Conservation (phyloP, 2,888 invertebrate genomes). For the Aspidiotus destructor region DNA sequence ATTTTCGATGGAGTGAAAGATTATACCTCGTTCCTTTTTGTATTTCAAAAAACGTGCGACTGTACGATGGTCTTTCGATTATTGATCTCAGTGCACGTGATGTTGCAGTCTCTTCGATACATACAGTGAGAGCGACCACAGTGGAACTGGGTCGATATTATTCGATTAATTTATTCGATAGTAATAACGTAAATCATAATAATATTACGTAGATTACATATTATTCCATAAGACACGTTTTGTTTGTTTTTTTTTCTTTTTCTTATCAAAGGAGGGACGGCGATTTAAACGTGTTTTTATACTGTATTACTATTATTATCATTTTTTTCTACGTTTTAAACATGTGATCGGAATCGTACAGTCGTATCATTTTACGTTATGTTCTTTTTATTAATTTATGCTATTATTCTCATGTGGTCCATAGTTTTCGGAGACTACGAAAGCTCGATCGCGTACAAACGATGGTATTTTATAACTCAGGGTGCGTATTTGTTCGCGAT, state of each 20-base stretch:
- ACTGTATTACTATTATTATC: neutral
- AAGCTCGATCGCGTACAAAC: neutral
- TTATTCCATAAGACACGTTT: too few species aligned
- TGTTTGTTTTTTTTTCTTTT: neutral
- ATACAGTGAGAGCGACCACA: neutral
- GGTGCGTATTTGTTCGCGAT: neutral
- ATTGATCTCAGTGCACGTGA: constrained; percentile 15
- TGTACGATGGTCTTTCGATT: neutral
- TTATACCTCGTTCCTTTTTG: too few species aligned
- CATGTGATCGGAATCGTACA: constrained; percentile 4
- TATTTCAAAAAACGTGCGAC: too few species aligned
- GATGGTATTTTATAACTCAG: neutral
- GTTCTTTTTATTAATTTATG: neutral
- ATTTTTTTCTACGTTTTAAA: neutral
- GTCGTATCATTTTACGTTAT: neutral
- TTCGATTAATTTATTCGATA: neutral
- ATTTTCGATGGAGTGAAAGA: too few species aligned
- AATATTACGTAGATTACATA: too few species aligned
- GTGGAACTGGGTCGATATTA: neutral
- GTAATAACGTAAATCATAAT: too few species aligned
- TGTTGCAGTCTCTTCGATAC: neutral
- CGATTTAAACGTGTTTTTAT: constrained; percentile 9
- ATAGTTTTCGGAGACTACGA: neutral
- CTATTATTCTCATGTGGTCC: too few species aligned
- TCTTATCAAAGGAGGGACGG: neutral